Percentiles rank a stretch among this genome's conserved stretches.
phyloP scores from a whole-genome alignment of 2,797 vertebrate species.

The Neoniphon sammara region DNA sequence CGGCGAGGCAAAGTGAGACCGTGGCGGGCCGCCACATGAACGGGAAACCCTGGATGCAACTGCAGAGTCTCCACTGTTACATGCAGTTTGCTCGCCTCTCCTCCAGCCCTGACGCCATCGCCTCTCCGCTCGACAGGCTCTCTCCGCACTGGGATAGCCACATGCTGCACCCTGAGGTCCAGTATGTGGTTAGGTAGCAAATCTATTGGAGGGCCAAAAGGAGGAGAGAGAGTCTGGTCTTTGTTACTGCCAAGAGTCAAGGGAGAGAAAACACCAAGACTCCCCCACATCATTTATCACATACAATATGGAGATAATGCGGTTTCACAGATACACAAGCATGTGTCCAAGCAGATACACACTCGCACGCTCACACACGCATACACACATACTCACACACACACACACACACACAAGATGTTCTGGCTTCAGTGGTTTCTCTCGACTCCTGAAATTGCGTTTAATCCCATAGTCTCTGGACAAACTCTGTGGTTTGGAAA shows the following conservation, averaged over 20 bases:
- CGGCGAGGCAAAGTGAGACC: no score
- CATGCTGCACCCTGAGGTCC: not conserved
- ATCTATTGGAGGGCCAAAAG: not conserved
- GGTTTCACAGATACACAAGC: not conserved
- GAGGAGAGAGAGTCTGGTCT: not conserved
- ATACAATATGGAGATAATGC: not conserved
- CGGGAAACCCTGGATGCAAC: no score
- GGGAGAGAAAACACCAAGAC: constrained; percentile 11
- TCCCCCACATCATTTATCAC: constrained; percentile 24
- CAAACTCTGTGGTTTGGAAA: constrained; percentile 45
- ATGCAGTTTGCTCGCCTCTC: no score
- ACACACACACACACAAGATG: not conserved
- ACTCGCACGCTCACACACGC: not conserved
- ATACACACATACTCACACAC: not conserved
- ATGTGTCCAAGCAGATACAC: no score
- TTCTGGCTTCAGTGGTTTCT: constrained; percentile 30
- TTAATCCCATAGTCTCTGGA: constrained; percentile 15
- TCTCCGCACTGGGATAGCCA: constrained; percentile 2
- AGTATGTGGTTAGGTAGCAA: not conserved
- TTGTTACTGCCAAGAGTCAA: constrained; percentile 5
- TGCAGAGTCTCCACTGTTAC: no score
- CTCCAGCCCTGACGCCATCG: not conserved
- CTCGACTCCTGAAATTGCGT: constrained; percentile 16
- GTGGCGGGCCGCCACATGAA: no score
- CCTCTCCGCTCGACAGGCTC: not conserved